phyloP scores from a whole-genome alignment of 2,888 invertebrate genomes.

The Papilio gigon region DNA sequence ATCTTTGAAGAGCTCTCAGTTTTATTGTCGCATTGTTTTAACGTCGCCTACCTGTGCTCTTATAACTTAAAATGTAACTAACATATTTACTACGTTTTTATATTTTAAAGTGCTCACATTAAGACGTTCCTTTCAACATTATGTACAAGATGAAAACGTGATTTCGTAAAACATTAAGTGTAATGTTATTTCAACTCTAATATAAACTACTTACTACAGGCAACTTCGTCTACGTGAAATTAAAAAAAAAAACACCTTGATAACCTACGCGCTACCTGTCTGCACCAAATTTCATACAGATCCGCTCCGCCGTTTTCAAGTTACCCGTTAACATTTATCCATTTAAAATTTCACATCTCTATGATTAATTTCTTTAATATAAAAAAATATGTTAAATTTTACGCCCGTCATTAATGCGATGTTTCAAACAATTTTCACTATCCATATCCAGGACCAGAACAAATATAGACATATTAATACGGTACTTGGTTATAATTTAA shows the following conservation, averaged over 20 bases:
- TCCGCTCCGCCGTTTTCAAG: no score
- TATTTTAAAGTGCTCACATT: slow-evolving; percentile 4
- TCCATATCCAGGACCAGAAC: background rate
- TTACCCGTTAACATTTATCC: no score
- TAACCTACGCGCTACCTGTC: no score
- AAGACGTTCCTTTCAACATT: no score
- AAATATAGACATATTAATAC: background rate
- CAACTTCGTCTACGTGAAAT: no score
- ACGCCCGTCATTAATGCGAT: background rate
- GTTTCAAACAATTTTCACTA: background rate
- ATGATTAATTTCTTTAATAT: no score
- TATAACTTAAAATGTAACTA: slow-evolving; percentile 19
- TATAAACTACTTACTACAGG: no score
- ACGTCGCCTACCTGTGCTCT: slow-evolving; percentile 23
- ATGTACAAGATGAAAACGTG: background rate
- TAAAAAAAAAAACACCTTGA: no score
- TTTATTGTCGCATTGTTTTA: slow-evolving; percentile 30
- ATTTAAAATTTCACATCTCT: no score
- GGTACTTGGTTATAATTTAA: background rate
- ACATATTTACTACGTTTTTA: background rate
- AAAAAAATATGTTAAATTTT: no score
- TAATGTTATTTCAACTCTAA: background rate
- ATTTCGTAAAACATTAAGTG: slow-evolving; percentile 1
- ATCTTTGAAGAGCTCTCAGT: slow-evolving; percentile 32
- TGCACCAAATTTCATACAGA: no score